Evolutionary conservation across 2,797 vertebrate species (phyloP).

Genomic region (Pseudochirops corinnae): DNA sequence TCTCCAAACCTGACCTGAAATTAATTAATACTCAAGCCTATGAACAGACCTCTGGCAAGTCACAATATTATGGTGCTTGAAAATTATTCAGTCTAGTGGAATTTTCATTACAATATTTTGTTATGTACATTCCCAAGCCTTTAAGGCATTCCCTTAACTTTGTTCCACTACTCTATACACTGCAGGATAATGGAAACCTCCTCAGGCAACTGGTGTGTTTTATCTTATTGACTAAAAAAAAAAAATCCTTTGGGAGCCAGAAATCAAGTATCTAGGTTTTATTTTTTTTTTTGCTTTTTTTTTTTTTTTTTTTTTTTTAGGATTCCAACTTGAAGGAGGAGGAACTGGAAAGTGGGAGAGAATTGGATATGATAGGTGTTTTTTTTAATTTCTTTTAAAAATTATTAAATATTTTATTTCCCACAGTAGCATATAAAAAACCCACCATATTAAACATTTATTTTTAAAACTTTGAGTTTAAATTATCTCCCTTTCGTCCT

Average conservation of each 20-base stretch:
- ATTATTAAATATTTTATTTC: too few relatives aligned
- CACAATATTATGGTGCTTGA: not conserved
- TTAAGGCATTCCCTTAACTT: constrained; percentile 29
- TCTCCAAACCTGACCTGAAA: constrained; percentile 45
- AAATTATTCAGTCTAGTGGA: not conserved
- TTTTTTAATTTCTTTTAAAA: too few relatives aligned
- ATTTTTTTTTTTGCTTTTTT: too few relatives aligned
- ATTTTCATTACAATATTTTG: not conserved
- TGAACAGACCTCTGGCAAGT: constrained; percentile 12
- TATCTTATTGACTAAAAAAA: constrained; percentile 62
- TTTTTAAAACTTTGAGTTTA: too few relatives aligned
- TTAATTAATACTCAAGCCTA: not conserved
- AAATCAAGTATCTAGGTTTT: constrained; percentile 23
- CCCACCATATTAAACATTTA: too few relatives aligned
- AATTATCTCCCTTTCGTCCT: too few relatives aligned
- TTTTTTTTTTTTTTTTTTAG: not conserved
- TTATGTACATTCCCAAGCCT: not conserved
- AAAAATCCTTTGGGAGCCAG: constrained; percentile 36
- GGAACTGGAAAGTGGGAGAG: not conserved
- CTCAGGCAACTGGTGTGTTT: constrained; percentile 15
- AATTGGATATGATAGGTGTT: constrained; percentile 31
- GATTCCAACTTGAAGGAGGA: not conserved
- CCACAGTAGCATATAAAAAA: too few relatives aligned
- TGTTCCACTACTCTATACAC: constrained; percentile 53
- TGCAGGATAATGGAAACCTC: not conserved